These are phyloP conservation scores for Drosophila subsilvestris DNA, from an alignment of 2,888 invertebrate genomes.

Conservation along the genomic window DNA sequence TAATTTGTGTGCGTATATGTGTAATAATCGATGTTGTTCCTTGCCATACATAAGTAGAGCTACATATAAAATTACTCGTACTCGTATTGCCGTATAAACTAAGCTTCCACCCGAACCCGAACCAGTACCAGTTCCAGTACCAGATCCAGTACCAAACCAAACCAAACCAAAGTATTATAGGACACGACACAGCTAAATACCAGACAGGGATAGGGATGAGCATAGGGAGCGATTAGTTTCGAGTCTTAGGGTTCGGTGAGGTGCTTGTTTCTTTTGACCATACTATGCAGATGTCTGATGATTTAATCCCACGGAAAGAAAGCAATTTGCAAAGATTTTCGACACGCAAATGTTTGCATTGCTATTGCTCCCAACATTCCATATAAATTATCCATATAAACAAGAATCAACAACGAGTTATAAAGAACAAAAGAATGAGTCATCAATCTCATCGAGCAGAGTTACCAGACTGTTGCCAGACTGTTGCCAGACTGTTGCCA, in stretches of 20 bases:
- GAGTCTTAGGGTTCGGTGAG: conserved; percentile 24
- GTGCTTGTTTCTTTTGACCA: conserved; percentile 81
- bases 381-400: conserved; percentile 16
- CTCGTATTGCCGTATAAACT: neutral
- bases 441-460: conserved; percentile 9
- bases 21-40: conserved; percentile 27
- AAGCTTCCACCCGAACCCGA: neutral
- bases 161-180: neutral
- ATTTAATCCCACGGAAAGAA: conserved; percentile 63
- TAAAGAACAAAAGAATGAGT: conserved; percentile 28
- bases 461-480: conserved; percentile 4
- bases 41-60: conserved; percentile 3
- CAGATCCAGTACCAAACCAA: neutral
- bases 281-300: conserved; percentile 84
- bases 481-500: conserved; percentile 4
- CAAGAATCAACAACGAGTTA: neutral
- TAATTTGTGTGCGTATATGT: conserved; percentile 40
- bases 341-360: conserved; percentile 59
- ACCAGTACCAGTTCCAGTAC: neutral
- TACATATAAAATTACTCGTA: neutral
- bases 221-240: neutral
- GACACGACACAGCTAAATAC: no score
- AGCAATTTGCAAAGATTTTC: conserved; percentile 60
- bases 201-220: neutral
- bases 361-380: conserved; percentile 52